phyloP scores from a whole-genome alignment of 1,140 invertebrate genomes.

The Drosophila dunni region DNA sequence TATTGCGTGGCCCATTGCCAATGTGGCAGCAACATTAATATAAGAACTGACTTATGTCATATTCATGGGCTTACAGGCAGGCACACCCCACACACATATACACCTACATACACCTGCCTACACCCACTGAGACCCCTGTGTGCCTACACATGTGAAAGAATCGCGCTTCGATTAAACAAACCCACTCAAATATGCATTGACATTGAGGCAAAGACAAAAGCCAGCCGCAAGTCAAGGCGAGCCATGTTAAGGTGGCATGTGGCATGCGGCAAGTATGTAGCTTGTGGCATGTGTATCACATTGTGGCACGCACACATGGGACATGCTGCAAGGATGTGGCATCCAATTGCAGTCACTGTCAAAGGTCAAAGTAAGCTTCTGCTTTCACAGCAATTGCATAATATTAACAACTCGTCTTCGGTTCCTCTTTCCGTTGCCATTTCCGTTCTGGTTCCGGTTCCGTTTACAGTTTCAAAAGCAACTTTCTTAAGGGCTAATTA shows the following conservation, averaged over 20 bases:
- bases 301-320: conserved; percentile 22
- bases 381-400: conserved; percentile 27
- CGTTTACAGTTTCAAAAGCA: background rate
- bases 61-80: conserved; percentile 42
- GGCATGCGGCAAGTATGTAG: background rate
- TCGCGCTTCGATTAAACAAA: conserved; percentile 79
- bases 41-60: conserved; percentile 65
- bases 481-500: conserved; percentile 34
- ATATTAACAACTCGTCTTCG: conserved; percentile 15
- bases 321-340: conserved; percentile 10
- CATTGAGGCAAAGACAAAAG: conserved; percentile 72
- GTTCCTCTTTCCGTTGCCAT: background rate
- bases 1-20: conserved; percentile 27
- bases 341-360: conserved; percentile 14
- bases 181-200: conserved; percentile 76
- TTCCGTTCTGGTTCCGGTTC: background rate
- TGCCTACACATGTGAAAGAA: conserved; percentile 14
- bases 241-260: background rate
- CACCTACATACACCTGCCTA: background rate
- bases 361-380: conserved; percentile 32
- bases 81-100: background rate
- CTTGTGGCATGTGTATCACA: conserved; percentile 3
- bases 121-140: no score
- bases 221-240: conserved; percentile 11
- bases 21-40: conserved; percentile 24